Conservation (phyloP, 1,140 invertebrate genomes). For the Brachionus asplanchnoidis region DNA sequence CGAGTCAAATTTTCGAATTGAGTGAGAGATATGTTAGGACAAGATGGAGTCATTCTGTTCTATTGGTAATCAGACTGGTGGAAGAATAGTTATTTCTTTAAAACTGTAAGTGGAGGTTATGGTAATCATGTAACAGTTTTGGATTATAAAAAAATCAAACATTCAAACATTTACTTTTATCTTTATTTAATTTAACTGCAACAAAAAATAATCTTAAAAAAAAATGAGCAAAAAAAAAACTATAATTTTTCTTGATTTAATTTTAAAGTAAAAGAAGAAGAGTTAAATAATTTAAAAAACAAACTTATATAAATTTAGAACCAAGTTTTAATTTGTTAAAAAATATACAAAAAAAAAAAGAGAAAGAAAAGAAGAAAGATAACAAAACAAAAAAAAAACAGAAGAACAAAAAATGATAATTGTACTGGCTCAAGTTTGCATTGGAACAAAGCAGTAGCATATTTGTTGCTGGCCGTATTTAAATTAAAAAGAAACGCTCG, state of each 20-base stretch:
- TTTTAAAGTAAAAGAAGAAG: not conserved
- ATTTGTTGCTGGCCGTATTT: not conserved
- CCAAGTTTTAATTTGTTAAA: not conserved
- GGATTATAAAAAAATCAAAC: too few species aligned
- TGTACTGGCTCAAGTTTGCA: not conserved
- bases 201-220: too few species aligned
- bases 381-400: not conserved
- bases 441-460: not conserved
- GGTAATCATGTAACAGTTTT: too few species aligned
- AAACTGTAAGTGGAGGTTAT: too few species aligned
- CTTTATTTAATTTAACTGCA: too few species aligned
- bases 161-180: too few species aligned
- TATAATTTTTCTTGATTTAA: not conserved
- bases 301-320: not conserved
- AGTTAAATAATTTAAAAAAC: not conserved
- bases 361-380: not conserved
- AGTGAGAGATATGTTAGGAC: too few species aligned
- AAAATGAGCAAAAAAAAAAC: not conserved
- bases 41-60: too few species aligned
- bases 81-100: too few species aligned
- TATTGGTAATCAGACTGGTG: too few species aligned
- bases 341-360: not conserved
- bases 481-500: not conserved
- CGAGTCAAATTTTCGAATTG: too few species aligned
- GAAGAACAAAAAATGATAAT: not conserved